A percentile compares a stretch with the other conserved stretches of the same genome.
Conservation (phyloP, 2,113 vertebrate genomes). For the Xyliphius kryptos region DNA sequence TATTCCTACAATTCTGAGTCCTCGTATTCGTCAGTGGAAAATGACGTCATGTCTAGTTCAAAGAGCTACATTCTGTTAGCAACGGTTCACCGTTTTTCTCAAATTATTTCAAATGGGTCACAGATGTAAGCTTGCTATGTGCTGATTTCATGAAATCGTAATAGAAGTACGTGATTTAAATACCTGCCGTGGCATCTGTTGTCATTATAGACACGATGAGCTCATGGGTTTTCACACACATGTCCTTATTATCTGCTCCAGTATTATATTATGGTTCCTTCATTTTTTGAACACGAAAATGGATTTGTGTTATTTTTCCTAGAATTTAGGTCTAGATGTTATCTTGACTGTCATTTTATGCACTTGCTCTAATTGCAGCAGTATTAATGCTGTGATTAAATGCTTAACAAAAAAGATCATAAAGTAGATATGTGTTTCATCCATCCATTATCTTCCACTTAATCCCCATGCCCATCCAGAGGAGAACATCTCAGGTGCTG, state of each 20-base stretch:
- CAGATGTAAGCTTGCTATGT: neutral
- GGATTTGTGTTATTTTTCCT: no score
- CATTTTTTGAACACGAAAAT: no score
- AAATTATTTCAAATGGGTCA: neutral
- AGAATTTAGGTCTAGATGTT: neutral
- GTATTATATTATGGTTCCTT: no score
- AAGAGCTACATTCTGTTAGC: neutral
- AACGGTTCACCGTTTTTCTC: neutral
- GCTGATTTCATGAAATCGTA: neutral
- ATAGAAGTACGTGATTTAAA: neutral
- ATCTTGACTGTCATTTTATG: neutral
- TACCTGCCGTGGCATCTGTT: neutral
- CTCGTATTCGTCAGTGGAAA: neutral
- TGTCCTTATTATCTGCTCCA: no score
- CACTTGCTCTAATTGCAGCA: neutral
- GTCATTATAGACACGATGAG: neutral
- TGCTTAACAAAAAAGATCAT: no score
- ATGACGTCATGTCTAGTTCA: slow-evolving; percentile 20
- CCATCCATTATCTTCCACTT: no score
- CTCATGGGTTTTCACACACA: no score
- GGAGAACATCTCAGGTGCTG: no score
- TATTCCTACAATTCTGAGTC: neutral
- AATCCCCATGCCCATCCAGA: no score
- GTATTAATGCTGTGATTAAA: no score
- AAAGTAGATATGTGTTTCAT: no score